Evolutionary conservation across 2,797 vertebrate species (phyloP).

Genomic region (Malurus splendens): DNA sequence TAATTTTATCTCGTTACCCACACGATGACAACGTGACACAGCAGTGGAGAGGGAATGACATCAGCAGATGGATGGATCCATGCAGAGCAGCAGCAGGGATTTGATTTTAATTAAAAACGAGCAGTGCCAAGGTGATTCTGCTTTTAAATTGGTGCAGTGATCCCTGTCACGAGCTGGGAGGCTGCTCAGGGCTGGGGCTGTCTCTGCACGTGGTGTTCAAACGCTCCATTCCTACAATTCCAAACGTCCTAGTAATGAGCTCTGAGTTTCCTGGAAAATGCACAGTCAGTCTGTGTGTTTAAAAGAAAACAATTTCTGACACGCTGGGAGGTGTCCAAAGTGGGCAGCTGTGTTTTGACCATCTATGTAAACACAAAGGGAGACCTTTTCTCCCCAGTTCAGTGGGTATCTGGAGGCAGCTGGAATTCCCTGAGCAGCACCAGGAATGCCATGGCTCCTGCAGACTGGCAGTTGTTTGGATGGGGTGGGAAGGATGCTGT

Average conservation of each 20-base stretch:
- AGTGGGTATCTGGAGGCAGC: not conserved
- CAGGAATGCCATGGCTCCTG: accelerated
- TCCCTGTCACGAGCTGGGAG: accelerated
- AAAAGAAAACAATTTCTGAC: not conserved
- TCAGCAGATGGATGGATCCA: not conserved
- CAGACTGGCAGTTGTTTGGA: accelerated
- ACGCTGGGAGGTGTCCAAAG: accelerated
- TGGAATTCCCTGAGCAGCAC: not conserved
- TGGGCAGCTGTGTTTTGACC: not conserved
- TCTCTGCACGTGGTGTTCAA: not conserved
- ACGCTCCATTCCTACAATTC: not conserved
- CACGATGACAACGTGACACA: not conserved
- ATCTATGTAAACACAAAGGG: accelerated
- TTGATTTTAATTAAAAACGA: not conserved
- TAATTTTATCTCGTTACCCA: constrained; percentile 23
- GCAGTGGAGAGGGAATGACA: not conserved
- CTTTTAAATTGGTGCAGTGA: not conserved
- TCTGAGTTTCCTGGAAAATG: not conserved
- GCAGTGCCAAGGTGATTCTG: not conserved
- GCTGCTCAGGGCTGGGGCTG: not conserved
- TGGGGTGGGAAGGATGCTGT: not conserved
- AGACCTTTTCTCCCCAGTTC: not conserved
- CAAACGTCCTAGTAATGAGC: not conserved
- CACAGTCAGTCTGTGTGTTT: accelerated
- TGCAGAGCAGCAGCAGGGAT: not conserved